phyloP scores from a whole-genome alignment of 2,888 invertebrate species.

The Melanargia galathea region DNA sequence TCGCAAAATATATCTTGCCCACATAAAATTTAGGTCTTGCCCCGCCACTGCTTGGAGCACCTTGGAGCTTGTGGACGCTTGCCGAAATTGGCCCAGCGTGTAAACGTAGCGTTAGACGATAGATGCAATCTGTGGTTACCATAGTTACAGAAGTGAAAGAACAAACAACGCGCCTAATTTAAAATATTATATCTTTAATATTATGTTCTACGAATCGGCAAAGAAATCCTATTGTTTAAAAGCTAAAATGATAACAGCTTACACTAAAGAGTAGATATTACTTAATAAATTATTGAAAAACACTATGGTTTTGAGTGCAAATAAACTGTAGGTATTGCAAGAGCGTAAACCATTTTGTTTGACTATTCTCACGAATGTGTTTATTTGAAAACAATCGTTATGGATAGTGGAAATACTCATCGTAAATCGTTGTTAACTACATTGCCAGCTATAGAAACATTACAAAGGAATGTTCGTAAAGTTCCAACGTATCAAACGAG shows the following conservation, averaged over 20 bases:
- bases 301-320: background rate
- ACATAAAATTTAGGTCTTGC: too few relatives aligned
- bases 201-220: too few relatives aligned
- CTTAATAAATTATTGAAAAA: too few relatives aligned
- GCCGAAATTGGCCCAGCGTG: too few relatives aligned
- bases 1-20: too few relatives aligned
- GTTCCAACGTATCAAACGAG: constrained; percentile 58
- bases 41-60: too few relatives aligned
- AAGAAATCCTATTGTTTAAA: too few relatives aligned
- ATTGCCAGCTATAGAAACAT: constrained; percentile 68
- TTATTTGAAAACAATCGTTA: constrained; percentile 8
- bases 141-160: background rate
- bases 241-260: too few relatives aligned
- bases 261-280: too few relatives aligned
- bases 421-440: constrained; percentile 46
- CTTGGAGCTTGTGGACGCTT: too few relatives aligned
- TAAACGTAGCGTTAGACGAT: too few relatives aligned
- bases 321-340: background rate
- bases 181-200: too few relatives aligned
- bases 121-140: background rate
- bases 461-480: constrained; percentile 66
- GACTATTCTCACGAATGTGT: background rate
- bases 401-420: constrained; percentile 38
- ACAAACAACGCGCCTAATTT: background rate
- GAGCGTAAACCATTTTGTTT: background rate